Base-by-base conservation (phyloP, 1,140 invertebrate genomes). In the Littorina saxatilis region DNA sequence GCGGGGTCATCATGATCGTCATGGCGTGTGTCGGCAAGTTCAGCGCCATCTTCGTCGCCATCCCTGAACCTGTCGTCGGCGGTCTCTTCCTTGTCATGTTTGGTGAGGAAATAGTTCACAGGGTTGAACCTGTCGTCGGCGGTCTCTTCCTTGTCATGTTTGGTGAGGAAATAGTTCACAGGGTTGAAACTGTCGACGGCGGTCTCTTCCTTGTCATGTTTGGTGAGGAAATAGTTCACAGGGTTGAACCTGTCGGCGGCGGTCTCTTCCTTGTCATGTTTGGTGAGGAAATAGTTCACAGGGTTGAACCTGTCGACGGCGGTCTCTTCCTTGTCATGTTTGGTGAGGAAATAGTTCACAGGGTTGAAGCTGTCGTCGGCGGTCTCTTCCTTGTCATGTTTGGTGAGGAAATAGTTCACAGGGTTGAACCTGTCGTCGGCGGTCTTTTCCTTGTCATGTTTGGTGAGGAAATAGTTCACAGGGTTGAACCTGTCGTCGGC, bases 1-100 rank as follows among this genome's bases (percentile, higher is more conserved):
- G 96, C 0, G 96, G 95, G 2, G 86, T 94, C 0, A 91, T 97
- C 9, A 97, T 98, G 96, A 93, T 98, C 2, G 20, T 85, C n/a
- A 43, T 87, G 27, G 86, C 83, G 1, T 92, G 96, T 20, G 94
- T 97, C 58, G 95, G 96, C 70, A 97, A 97, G 92, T 81, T 87
- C 52, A 96, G 96, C n/a, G 96, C 96, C 0, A 93, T 96, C 4
- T 97, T 97, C 88, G 96, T 96, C 73, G 96, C 96, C 74, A 97
- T 97, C 72, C 96, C 96, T 5, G 95, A 96, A 87, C 96, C 96
- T 0, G 95, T 97, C 29, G 94, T 97, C 1, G 96, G 96, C 0
- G 96, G 96, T 2, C 95, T 97, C 82, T 97, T 97, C 91, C 96
- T 96, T 86, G 94, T 97, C 13, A 96, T 97, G 95, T 97, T 97